phyloP scores from a whole-genome alignment of 2,113 vertebrate species.

The Mellivora capensis region DNA sequence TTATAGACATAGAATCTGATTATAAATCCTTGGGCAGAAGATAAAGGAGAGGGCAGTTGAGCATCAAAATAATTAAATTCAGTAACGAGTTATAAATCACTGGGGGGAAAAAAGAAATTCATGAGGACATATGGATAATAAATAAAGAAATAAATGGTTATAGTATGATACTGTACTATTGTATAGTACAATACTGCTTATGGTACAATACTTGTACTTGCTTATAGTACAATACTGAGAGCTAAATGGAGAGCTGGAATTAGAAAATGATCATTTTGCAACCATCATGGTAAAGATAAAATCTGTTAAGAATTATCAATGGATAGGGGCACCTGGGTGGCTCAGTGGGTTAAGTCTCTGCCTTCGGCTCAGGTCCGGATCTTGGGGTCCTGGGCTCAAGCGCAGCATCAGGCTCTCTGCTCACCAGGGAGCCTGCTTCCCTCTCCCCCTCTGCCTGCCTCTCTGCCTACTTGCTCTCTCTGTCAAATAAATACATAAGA shows the following conservation, averaged over 20 bases:
- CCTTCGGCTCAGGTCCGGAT: too few species aligned
- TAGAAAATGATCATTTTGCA: not conserved
- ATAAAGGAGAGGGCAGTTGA: not conserved
- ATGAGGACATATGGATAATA: not conserved
- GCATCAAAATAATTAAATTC: slow-evolving; percentile 22
- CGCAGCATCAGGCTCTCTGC: too few species aligned
- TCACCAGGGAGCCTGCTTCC: too few species aligned
- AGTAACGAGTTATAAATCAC: not conserved
- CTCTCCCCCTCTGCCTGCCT: too few species aligned
- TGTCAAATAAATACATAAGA: too few species aligned
- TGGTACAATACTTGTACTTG: not conserved
- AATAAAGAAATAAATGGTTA: not conserved
- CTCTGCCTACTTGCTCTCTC: too few species aligned
- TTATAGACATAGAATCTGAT: not conserved
- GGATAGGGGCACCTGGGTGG: too few species aligned
- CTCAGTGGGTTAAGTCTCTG: too few species aligned
- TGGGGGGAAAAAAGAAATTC: not conserved
- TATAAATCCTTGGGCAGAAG: not conserved
- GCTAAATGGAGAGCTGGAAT: not conserved
- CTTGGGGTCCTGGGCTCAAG: too few species aligned
- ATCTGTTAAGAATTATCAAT: not conserved
- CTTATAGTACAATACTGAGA: not conserved
- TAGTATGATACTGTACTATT: not conserved
- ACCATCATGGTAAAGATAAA: not conserved
- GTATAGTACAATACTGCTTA: not conserved